These are phyloP conservation scores for Gallirallus australis DNA, from an alignment of 2,797 vertebrate genomes.

Conservation along the genomic window DNA sequence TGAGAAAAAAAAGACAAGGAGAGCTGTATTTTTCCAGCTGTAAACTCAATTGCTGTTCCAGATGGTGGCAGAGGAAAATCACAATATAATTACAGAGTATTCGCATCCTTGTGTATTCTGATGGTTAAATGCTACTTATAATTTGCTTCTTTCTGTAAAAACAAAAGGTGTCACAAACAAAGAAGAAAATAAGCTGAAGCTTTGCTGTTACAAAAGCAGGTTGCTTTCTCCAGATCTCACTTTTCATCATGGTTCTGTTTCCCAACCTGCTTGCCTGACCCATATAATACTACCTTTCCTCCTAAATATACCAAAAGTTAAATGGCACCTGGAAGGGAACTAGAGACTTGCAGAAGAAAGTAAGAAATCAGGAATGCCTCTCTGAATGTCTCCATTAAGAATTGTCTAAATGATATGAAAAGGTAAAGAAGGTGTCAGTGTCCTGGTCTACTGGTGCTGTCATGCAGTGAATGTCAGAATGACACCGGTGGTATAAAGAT, in stretches of 20 bases:
- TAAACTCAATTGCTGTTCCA: neutral
- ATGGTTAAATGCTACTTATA: neutral
- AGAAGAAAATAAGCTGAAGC: neutral
- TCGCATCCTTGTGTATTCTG: neutral
- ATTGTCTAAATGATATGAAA: neutral
- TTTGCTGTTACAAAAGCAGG: neutral
- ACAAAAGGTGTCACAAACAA: neutral
- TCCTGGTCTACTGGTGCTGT: neutral
- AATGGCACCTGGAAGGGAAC: neutral
- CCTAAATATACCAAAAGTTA: neutral
- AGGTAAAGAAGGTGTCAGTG: neutral
- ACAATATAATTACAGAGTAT: neutral
- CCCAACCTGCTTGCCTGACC: neutral
- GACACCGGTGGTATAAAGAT: fast-evolving
- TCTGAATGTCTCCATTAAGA: neutral
- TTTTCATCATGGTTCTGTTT: neutral
- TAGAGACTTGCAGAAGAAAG: neutral
- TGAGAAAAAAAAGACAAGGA: neutral
- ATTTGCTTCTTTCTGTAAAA: neutral
- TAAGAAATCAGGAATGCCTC: neutral
- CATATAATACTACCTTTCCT: neutral
- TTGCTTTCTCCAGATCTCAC: neutral
- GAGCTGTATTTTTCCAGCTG: neutral
- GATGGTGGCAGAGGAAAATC: neutral
- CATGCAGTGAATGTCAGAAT: neutral